Conservation (phyloP, 2,797 vertebrate species). For the Todus mexicanus region DNA sequence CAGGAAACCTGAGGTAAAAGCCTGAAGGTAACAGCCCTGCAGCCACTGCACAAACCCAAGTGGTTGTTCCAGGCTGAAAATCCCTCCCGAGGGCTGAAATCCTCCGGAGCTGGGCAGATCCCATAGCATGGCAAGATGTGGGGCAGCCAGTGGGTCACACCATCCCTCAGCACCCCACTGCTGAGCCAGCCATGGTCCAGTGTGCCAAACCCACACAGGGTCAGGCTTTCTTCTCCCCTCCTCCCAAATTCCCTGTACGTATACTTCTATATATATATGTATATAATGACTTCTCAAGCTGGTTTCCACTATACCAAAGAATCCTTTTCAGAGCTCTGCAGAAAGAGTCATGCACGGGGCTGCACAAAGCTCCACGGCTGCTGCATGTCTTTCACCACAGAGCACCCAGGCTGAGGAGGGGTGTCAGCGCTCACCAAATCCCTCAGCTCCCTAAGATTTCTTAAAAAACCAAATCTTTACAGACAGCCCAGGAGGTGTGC, state of each 20-base stretch:
- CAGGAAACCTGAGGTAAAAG: constrained; percentile 14
- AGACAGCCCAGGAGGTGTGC: background rate
- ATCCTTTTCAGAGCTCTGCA: fast-evolving
- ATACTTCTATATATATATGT: fast-evolving
- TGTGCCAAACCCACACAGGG: background rate
- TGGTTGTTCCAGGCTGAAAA: background rate
- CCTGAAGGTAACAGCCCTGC: background rate
- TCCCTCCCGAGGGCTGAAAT: background rate
- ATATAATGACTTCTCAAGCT: background rate
- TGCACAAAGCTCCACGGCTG: background rate
- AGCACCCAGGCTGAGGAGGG: background rate
- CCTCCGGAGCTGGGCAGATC: background rate
- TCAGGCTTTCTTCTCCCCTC: background rate
- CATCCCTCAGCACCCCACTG: fast-evolving
- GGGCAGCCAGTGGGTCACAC: background rate
- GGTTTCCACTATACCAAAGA: background rate
- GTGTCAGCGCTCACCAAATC: background rate
- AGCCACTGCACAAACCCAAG: background rate
- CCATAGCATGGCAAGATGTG: fast-evolving
- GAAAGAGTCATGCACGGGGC: fast-evolving
- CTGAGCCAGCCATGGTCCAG: fast-evolving
- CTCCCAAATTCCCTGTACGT: background rate
- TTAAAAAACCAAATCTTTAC: background rate
- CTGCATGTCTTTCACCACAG: fast-evolving
- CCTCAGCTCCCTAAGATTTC: no score